Conservation (phyloP, 2,888 invertebrate genomes). For the Caenorhabditis auriculariae region DNA sequence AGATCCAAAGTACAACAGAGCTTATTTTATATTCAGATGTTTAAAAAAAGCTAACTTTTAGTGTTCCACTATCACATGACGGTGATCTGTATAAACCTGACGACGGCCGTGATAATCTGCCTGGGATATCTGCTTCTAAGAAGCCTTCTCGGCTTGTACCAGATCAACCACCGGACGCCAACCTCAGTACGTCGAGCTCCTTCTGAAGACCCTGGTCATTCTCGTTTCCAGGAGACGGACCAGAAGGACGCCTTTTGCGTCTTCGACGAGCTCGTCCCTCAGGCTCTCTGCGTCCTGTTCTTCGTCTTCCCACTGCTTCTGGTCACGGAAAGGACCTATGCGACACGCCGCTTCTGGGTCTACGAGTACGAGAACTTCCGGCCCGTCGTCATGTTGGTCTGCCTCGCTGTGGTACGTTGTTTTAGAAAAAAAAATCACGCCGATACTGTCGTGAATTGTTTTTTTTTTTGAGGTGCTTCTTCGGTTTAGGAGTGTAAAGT, state of each 20-base stretch:
- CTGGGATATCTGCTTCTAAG: constrained; percentile 13
- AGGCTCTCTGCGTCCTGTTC: constrained; percentile 21
- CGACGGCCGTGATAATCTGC: constrained; percentile 17
- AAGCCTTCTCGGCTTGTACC: constrained; percentile 9
- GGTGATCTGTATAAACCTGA: constrained; percentile 19
- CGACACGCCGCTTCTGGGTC: constrained; percentile 19
- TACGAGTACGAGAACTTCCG: constrained; percentile 24
- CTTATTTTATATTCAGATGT: too few species aligned
- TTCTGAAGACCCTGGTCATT: too few species aligned
- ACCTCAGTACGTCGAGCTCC: not conserved
- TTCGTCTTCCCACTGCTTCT: constrained; percentile 27
- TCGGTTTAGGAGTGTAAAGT: too few species aligned
- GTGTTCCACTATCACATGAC: constrained; percentile 27
- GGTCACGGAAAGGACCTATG: constrained; percentile 23
- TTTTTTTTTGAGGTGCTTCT: too few species aligned
- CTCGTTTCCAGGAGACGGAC: constrained; percentile 4
- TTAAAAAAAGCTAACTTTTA: constrained; percentile 1
- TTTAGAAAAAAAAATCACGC: too few species aligned
- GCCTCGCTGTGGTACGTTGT: constrained; percentile 19
- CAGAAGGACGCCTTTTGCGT: constrained; percentile 14
- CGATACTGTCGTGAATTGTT: too few species aligned
- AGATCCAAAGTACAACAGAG: too few species aligned
- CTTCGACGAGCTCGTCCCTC: constrained; percentile 24
- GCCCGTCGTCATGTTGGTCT: constrained; percentile 11
- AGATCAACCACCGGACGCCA: constrained; percentile 2